These are phyloP conservation scores for Mamestra configurata DNA, from an alignment of 1,140 invertebrate species.

Conservation along the genomic window DNA sequence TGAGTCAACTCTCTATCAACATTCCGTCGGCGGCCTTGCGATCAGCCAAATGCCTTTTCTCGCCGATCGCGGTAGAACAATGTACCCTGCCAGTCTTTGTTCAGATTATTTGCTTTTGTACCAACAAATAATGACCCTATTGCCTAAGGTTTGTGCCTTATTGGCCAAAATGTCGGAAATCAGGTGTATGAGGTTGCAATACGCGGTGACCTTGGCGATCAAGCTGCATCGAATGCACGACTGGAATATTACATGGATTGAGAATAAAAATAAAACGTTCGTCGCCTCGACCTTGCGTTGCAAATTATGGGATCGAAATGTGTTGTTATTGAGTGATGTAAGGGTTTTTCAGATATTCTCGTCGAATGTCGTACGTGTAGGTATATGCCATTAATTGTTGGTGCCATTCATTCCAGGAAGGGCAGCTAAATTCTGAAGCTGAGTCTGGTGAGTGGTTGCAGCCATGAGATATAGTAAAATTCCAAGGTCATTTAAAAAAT, in stretches of 20 bases:
- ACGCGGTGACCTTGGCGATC: conserved; percentile 5
- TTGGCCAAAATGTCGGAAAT: conserved; percentile 24
- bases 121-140: conserved; percentile 12
- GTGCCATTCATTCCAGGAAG: no score
- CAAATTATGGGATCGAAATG: conserved; percentile 1
- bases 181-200: conserved; percentile 17
- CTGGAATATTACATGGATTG: background rate
- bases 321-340: background rate
- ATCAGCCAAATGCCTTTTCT: conserved; percentile 56
- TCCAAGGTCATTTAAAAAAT: no score
- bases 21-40: conserved; percentile 71
- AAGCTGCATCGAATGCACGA: conserved; percentile 3
- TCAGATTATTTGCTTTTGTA: conserved; percentile 54
- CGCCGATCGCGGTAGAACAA: conserved; percentile 34
- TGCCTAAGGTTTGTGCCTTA: conserved; percentile 25
- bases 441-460: no score
- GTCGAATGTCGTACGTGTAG: no score
- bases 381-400: no score
- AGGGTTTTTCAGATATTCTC: no score
- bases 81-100: conserved; percentile 44
- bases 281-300: conserved; percentile 22
- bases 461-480: no score
- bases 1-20: conserved; percentile 69
- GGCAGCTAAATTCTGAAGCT: no score
- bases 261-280: conserved; percentile 1